Evolutionary conservation across 2,113 vertebrate genomes (phyloP).

Genomic region (Elachura formosa): DNA sequence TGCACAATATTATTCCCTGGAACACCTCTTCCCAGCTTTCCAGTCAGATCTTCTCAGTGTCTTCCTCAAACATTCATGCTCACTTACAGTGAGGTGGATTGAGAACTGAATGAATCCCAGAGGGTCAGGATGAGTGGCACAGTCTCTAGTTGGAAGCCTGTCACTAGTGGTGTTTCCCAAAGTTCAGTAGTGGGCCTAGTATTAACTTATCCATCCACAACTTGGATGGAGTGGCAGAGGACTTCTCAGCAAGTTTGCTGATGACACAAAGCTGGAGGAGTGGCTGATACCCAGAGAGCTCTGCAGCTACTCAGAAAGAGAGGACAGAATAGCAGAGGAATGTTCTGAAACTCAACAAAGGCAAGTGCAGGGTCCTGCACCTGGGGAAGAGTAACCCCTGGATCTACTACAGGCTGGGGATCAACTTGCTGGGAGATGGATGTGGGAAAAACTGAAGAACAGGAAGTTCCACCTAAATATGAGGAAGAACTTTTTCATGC

Average conservation of each 20-base stretch:
- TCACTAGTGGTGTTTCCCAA: background rate
- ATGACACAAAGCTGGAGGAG: background rate
- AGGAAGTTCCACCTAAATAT: background rate
- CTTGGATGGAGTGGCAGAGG: background rate
- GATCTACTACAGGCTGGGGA: background rate
- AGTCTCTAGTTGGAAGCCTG: background rate
- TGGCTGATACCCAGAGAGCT: background rate
- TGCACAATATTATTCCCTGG: background rate
- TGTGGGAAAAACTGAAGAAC: background rate
- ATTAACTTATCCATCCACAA: background rate
- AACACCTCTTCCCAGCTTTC: background rate
- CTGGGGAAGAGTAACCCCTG: background rate
- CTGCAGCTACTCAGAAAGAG: background rate
- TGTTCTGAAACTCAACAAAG: background rate
- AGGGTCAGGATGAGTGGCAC: background rate
- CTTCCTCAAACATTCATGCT: background rate
- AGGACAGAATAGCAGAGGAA: background rate
- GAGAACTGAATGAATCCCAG: background rate
- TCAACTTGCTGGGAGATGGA: fast-evolving
- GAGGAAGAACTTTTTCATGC: background rate
- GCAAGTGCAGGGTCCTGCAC: background rate
- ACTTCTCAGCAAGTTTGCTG: background rate
- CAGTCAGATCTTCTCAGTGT: background rate
- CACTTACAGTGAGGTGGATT: background rate
- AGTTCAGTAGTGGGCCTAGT: background rate